These are phyloP conservation scores for Peucedramus taeniatus DNA, from an alignment of 2,113 vertebrate genomes.

Conservation along the genomic window DNA sequence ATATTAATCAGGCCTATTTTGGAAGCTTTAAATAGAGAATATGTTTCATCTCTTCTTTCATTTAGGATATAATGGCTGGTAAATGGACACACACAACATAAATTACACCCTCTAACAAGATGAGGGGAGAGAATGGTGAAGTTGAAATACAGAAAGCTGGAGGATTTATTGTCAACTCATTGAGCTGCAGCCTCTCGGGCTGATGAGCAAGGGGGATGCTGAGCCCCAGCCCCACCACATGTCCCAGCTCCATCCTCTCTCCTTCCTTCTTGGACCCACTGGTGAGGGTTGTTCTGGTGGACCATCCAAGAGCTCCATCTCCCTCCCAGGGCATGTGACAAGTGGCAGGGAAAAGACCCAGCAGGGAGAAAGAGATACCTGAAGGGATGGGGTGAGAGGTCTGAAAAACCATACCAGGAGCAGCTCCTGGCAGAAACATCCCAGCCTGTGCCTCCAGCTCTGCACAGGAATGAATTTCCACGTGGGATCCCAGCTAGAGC, in stretches of 20 bases:
- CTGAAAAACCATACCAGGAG: background rate
- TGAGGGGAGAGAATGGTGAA: conserved; percentile 6
- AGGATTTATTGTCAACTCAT: background rate
- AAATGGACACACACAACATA: conserved; percentile 54
- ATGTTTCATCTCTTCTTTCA: conserved; percentile 60
- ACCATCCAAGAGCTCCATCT: background rate
- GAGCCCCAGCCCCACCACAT: background rate
- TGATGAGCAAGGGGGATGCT: background rate
- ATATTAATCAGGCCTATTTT: conserved; percentile 66
- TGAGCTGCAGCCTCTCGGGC: background rate
- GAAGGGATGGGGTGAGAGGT: background rate
- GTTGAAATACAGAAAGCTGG: background rate
- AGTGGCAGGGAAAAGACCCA: background rate
- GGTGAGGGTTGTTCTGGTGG: background rate
- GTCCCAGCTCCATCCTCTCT: background rate
- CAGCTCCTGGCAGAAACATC: background rate
- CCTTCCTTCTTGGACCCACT: background rate
- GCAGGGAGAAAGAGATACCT: background rate
- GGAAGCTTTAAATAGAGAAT: conserved; percentile 51
- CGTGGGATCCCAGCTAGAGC: background rate
- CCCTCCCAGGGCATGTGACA: background rate
- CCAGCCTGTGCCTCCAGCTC: fast-evolving
- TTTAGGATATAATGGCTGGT: conserved; percentile 57
- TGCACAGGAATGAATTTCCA: background rate
- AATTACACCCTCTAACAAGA: conserved; percentile 63